phyloP scores from a whole-genome alignment of 2,113 vertebrate genomes.

The Phoxinus phoxinus region DNA sequence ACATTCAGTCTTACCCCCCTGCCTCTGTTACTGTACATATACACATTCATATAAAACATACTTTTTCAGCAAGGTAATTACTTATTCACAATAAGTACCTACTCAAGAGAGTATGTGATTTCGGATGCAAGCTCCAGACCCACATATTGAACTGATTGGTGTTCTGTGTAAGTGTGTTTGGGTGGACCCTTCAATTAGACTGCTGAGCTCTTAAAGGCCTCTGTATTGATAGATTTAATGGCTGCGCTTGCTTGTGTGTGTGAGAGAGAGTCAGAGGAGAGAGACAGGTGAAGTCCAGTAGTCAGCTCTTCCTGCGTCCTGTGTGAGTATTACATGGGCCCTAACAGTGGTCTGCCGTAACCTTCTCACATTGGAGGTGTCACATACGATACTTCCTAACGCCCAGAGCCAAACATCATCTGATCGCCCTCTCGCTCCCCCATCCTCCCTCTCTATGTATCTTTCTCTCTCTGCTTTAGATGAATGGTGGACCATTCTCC shows the following conservation, averaged over 20 bases:
- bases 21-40: too few species aligned
- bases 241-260: conserved; percentile 49
- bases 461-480: conserved; percentile 46
- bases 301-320: conserved; percentile 62
- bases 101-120: too few species aligned
- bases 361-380: conserved; percentile 74
- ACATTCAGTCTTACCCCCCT: too few species aligned
- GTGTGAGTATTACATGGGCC: conserved; percentile 43
- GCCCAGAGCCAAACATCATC: conserved; percentile 73
- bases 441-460: conserved; percentile 63
- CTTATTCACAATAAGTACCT: neutral
- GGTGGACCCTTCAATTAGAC: conserved; percentile 63
- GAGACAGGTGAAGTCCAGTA: conserved; percentile 21
- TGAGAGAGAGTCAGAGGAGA: conserved; percentile 35
- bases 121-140: neutral
- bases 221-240: conserved; percentile 65
- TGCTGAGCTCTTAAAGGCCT: conserved; percentile 64
- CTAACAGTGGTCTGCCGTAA: conserved; percentile 65
- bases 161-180: conserved; percentile 70
- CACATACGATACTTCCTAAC: conserved; percentile 79
- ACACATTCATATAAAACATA: too few species aligned
- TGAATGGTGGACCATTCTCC: conserved; percentile 33
- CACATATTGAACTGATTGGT: conserved; percentile 47
- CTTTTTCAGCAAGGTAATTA: too few species aligned
- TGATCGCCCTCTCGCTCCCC: conserved; percentile 66